Base-by-base conservation (phyloP, 2,113 vertebrate species). In the Neogobius melanostomus region DNA sequence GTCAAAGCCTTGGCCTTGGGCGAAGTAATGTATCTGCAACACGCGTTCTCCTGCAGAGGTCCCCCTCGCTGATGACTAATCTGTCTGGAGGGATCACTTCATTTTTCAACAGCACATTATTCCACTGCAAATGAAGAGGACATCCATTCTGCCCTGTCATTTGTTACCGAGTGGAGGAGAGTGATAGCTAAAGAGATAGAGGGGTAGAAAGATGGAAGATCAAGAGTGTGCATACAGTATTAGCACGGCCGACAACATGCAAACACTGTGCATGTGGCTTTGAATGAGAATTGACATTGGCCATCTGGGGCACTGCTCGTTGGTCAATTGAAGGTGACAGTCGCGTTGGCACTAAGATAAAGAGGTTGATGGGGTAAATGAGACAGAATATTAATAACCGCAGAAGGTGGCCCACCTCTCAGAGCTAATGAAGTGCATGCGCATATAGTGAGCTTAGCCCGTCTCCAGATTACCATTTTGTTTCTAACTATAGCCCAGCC, bases 81-180 rank as follows among this genome's bases (percentile, higher is more conserved):
- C 88, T 80, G 86, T 78, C 82, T 83, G 69, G 76, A 86, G 76
- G 76, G 82, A 82, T 85, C 82, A 84, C 82, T 89, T 89, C 87
- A 88, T 92, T 90, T 91, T 85, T 92, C 90, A 87, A 88, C 85
- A 74, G 80, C 74, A 88, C 80, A 85, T 90, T 91, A 85, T 71
- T 53, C 73, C 50, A 50, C 71, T 42, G 70, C 84, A 88, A 90
- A 90, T 82, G 88, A 89, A 84, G 77, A 82, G 82, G 76, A 82
- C 89, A 84, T 90, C 83, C 79, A 90, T 90, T 88, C 71, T 71
- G 75, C 77, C 43, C 74, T 66, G 80, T 80, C 64, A 15, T 87
- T 87, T 85, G 82, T 75, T 79, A 85, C 66, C 17, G 68, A 62
- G 47, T 66, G 60, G 51, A 49, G 45, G 63, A 80, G 71, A 75